Conservation (phyloP, 2,797 vertebrate species). For the Enteromius treurensis region DNA sequence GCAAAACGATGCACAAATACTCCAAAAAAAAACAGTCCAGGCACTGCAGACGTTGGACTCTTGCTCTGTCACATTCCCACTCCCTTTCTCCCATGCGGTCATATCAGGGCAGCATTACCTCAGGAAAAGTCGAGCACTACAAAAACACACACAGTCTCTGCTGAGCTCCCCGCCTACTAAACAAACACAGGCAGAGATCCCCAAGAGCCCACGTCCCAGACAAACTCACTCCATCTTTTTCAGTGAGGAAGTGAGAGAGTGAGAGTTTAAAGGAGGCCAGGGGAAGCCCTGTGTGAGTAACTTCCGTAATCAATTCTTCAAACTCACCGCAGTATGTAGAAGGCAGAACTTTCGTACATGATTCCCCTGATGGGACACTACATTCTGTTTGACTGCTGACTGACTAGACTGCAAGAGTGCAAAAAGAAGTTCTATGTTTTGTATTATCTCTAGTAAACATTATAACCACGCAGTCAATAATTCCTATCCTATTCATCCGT, state of each 20-base stretch:
- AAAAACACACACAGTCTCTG: slow-evolving; percentile 73
- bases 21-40: slow-evolving; percentile 19
- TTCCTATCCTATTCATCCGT: background rate
- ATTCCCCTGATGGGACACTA: background rate
- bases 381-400: background rate
- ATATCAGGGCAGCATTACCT: slow-evolving; percentile 70
- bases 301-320: slow-evolving; percentile 27
- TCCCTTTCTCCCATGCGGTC: slow-evolving; percentile 58
- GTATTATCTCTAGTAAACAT: background rate
- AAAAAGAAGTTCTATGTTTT: background rate
- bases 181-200: slow-evolving; percentile 70
- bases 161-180: slow-evolving; percentile 69
- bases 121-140: slow-evolving; percentile 73
- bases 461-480: background rate
- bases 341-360: background rate
- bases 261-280: slow-evolving; percentile 19
- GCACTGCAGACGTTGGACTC: slow-evolving; percentile 12
- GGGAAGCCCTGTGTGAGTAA: slow-evolving; percentile 1
- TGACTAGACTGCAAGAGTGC: background rate
- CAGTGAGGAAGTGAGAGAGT: slow-evolving; percentile 53
- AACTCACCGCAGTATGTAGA: background rate
- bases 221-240: slow-evolving; percentile 60
- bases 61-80: slow-evolving; percentile 18
- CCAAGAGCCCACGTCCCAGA: slow-evolving; percentile 59
- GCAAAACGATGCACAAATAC: background rate